Evolutionary conservation across 2,113 vertebrate species (phyloP).

Genomic region (Ctenodactylus gundi): DNA sequence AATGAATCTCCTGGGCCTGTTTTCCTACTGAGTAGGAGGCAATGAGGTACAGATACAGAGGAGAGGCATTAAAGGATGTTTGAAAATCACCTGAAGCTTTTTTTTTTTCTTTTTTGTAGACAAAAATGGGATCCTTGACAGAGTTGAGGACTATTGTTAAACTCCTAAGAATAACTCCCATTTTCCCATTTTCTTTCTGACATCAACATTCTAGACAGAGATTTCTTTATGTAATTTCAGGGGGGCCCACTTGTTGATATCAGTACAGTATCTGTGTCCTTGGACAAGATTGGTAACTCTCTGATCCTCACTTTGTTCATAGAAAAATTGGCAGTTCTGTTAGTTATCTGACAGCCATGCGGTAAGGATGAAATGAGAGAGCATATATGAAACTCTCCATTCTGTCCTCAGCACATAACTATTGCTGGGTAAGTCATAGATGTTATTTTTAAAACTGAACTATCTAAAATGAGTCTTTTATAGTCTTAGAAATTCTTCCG

Average conservation of each 20-base stretch:
- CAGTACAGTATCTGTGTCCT: background rate
- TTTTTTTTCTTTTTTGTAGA: background rate
- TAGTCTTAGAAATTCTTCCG: background rate
- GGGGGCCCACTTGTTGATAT: background rate
- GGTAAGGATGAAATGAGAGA: background rate
- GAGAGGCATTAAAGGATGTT: background rate
- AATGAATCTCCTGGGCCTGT: background rate
- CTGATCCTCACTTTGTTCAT: background rate
- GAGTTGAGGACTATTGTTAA: background rate
- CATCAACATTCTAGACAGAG: background rate
- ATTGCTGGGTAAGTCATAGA: background rate
- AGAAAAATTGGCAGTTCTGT: background rate
- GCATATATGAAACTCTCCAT: background rate
- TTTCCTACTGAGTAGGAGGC: background rate
- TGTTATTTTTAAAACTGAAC: background rate
- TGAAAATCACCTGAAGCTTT: background rate
- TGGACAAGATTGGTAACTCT: background rate
- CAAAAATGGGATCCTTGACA: background rate
- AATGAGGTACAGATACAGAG: background rate
- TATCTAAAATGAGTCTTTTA: background rate
- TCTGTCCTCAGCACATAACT: background rate
- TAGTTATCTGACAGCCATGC: background rate
- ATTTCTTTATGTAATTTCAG: background rate
- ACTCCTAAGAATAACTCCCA: background rate
- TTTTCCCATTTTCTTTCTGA: background rate